Percentiles rank a stretch among this genome's conserved stretches.
These are phyloP conservation scores for Barbus barbus DNA, from an alignment of 2,113 vertebrate species.

Conservation along the genomic window DNA sequence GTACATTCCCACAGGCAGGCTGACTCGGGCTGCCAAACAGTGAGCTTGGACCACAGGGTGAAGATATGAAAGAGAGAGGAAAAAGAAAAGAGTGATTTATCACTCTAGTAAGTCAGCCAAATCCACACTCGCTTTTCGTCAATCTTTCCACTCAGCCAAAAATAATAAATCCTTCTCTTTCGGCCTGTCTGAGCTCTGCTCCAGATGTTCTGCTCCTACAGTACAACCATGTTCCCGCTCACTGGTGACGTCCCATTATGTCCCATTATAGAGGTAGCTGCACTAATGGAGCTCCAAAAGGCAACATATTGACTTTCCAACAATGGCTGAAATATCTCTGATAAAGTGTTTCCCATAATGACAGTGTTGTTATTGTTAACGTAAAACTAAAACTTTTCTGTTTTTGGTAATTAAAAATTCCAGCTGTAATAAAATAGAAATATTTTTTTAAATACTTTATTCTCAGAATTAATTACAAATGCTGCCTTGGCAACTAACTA, in stretches of 20 bases:
- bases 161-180: slow-evolving; percentile 1
- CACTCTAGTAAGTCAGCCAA: not conserved
- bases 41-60: not conserved
- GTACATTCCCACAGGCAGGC: not conserved
- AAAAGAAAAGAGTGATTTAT: not conserved
- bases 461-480: not conserved
- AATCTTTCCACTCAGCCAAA: slow-evolving; percentile 5
- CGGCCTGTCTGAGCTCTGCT: not conserved
- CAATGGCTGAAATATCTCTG: not conserved
- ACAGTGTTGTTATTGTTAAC: not conserved
- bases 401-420: not conserved
- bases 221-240: not conserved
- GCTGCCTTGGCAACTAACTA: not conserved
- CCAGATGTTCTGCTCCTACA: slow-evolving; percentile 19
- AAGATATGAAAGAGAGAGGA: slow-evolving; percentile 8
- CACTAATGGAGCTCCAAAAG: not conserved
- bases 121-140: slow-evolving; percentile 3
- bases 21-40: not conserved
- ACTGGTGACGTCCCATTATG: not conserved
- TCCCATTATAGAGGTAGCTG: not conserved
- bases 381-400: not conserved
- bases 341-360: not conserved
- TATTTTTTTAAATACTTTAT: not conserved
- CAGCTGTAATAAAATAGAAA: not conserved
- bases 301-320: not conserved